These are phyloP conservation scores for Hirtodrosophila trivittata DNA, from an alignment of 2,888 invertebrate species.

Conservation along the genomic window DNA sequence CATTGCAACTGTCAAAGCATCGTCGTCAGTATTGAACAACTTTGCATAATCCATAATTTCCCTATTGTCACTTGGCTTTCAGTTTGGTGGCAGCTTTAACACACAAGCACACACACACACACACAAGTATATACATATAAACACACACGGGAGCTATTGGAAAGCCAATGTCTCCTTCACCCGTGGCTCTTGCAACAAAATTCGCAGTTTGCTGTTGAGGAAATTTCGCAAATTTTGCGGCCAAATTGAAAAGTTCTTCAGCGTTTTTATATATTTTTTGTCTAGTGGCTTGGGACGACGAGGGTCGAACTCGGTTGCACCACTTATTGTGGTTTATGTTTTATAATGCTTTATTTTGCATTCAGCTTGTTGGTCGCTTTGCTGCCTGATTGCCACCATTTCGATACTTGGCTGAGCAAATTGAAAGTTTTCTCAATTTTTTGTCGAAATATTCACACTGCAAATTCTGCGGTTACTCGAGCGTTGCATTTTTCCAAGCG, in stretches of 20 bases:
- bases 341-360: conserved; percentile 44
- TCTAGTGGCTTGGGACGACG: conserved; percentile 19
- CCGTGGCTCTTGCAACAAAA: conserved; percentile 18
- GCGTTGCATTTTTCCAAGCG: conserved; percentile 42
- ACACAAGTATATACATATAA: not conserved
- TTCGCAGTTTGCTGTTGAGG: conserved; percentile 31
- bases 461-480: conserved; percentile 41
- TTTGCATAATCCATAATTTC: conserved; percentile 65
- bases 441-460: conserved; percentile 18
- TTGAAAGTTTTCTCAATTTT: conserved; percentile 67
- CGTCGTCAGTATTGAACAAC: conserved; percentile 31
- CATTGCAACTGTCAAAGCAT: conserved; percentile 23
- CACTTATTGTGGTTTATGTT: conserved; percentile 57
- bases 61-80: conserved; percentile 49
- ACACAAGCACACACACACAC: conserved; percentile 1
- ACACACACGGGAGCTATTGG: conserved; percentile 2
- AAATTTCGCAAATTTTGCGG: conserved; percentile 66
- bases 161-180: not conserved
- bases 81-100: conserved; percentile 18
- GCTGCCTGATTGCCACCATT: conserved; percentile 53
- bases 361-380: conserved; percentile 31
- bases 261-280: conserved; percentile 22
- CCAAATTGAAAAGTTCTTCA: conserved; percentile 70
- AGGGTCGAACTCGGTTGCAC: conserved; percentile 9
- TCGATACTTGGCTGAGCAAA: conserved; percentile 61